Conservation (phyloP, 2,797 vertebrate genomes). For the Danio jaintianensis region DNA sequence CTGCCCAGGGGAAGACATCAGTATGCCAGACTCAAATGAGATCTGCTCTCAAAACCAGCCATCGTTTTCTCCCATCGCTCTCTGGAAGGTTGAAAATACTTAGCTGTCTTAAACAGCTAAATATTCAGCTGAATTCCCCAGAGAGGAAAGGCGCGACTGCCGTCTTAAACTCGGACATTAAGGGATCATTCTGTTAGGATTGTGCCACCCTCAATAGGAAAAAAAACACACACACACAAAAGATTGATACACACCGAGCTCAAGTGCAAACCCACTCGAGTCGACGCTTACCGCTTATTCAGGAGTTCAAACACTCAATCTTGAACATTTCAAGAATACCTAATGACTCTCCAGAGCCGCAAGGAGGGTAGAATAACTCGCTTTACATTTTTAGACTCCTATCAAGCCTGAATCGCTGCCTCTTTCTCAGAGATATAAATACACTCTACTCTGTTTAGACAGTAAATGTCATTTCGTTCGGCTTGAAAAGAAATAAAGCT, state of each 20-base stretch:
- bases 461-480: slow-evolving; percentile 35
- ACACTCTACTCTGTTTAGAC: slow-evolving; percentile 15
- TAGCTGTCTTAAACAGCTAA: slow-evolving; percentile 42
- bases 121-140: slow-evolving; percentile 16
- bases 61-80: background rate
- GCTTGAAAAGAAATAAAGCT: slow-evolving; percentile 21
- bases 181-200: slow-evolving; percentile 9
- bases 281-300: slow-evolving; percentile 19
- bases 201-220: slow-evolving; percentile 3
- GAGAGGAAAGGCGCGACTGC: slow-evolving; percentile 15
- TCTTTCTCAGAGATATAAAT: slow-evolving; percentile 22
- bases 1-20: slow-evolving; percentile 51
- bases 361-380: slow-evolving; percentile 20
- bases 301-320: slow-evolving; percentile 40
- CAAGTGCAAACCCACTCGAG: slow-evolving; percentile 1
- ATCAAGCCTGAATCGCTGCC: background rate
- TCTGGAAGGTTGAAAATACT: slow-evolving; percentile 23
- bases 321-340: slow-evolving; percentile 18
- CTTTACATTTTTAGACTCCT: slow-evolving; percentile 28
- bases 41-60: slow-evolving; percentile 39
- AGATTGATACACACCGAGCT: slow-evolving; percentile 16
- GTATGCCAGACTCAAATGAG: slow-evolving; percentile 48
- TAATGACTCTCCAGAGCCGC: slow-evolving; percentile 31
- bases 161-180: slow-evolving; percentile 46
- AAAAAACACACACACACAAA: background rate